phyloP scores from a whole-genome alignment of 2,888 invertebrate species.

The Synergus itoensis region DNA sequence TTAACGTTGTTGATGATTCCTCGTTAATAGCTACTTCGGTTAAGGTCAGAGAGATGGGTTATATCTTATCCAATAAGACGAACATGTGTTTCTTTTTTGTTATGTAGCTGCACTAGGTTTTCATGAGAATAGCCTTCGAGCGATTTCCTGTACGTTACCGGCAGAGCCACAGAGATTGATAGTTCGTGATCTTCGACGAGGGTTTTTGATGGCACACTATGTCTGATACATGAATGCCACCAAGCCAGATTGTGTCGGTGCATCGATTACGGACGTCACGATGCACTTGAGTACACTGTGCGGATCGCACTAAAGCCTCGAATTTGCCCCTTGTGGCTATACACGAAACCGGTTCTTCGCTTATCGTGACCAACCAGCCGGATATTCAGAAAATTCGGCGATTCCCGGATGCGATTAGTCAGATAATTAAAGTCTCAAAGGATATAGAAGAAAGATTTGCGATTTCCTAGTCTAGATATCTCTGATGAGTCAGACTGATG shows the following conservation, averaged over 20 bases:
- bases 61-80: neutral
- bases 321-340: neutral
- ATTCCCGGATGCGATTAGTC: neutral
- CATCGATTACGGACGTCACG: slow-evolving; percentile 35
- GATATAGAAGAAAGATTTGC: neutral
- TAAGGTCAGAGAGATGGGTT: neutral
- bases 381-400: slow-evolving; percentile 25
- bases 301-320: slow-evolving; percentile 16
- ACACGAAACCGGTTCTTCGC: slow-evolving; percentile 9
- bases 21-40: neutral
- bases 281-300: slow-evolving; percentile 15
- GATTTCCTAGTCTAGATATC: neutral
- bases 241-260: slow-evolving; percentile 20
- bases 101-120: slow-evolving; percentile 2
- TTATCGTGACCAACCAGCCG: slow-evolving; percentile 8
- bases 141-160: slow-evolving; percentile 2
- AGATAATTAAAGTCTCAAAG: neutral
- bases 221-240: slow-evolving; percentile 19
- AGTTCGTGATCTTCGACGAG: slow-evolving; percentile 27
- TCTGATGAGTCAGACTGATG: neutral
- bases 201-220: slow-evolving; percentile 22
- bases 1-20: neutral
- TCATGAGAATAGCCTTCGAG: slow-evolving; percentile 22
- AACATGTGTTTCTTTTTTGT: neutral
- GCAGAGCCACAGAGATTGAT: slow-evolving; percentile 10